Base-by-base conservation (phyloP, 2,888 invertebrate species). In the Pocota personata region DNA sequence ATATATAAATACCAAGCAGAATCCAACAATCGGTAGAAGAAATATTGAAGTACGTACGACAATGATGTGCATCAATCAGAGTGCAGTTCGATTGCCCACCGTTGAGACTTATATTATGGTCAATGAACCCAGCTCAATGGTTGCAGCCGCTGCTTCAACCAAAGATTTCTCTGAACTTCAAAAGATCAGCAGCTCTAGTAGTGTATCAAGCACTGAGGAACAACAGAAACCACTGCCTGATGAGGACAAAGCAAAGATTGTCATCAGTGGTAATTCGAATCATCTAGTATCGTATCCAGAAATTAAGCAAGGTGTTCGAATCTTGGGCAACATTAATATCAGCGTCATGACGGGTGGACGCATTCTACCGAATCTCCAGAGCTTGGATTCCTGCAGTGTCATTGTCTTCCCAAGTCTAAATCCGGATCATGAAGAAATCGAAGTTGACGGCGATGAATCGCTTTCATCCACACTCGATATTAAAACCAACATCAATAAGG, bases 341-440 rank as follows among this genome's bases (percentile, higher is more conserved):
- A 94, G 94, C 4, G 95, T 96, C 10, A 94, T 94, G 37, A 89
- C 89, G 3, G 89, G 89, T 4, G 89, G 89, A 60, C 83, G 78
- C 14, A 52, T 87, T 0, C 71, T 78, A 21, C 83, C 87, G 4
- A 94, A 94, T 40, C 69, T 89, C 69, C 95, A 96, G 91, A 95
- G 96, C 91, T 92, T 99, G 89, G 98, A 99, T 92, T 97, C 97
- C 69, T 99, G 99, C 93, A 96, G 97, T 83, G 96, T 99, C 75
- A 96, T 97, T 52, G 98, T 99, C 79, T 97, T 98, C 92, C 99
- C 99, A 35, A 97, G 98, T 6, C 93, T 99, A 88, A 98, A 98
- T 93, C 97, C 98, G 6, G 98, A 98, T 93, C 97, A 98, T 92
- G 99, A 99, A 92, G 97, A 96, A 88, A 92, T 92, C 16, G 90